Conservation (phyloP, 2,797 vertebrate species). For the Neosilurus hyrtlii region DNA sequence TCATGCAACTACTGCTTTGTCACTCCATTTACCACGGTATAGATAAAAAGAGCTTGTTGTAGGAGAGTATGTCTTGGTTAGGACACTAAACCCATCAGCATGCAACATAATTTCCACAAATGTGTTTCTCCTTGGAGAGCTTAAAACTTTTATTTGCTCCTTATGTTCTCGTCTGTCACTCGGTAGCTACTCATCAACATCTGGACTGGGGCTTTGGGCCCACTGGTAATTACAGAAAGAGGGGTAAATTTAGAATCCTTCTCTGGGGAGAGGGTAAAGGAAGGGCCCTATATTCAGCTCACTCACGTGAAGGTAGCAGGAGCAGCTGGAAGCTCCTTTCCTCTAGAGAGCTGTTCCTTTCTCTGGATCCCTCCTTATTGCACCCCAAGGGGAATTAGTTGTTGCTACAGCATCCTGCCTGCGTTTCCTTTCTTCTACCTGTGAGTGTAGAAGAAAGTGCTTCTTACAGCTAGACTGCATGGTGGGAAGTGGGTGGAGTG, state of each 20-base stretch:
- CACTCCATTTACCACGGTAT: slow-evolving; percentile 23
- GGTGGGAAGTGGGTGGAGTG: not conserved
- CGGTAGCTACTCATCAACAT: slow-evolving; percentile 61
- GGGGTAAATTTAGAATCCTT: slow-evolving; percentile 59
- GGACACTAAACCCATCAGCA: slow-evolving; percentile 1
- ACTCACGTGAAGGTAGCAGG: slow-evolving; percentile 37
- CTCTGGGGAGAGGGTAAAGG: slow-evolving; percentile 60
- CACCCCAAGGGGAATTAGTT: slow-evolving; percentile 46
- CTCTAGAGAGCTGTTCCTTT: slow-evolving; percentile 52
- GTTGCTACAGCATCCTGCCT: slow-evolving; percentile 41
- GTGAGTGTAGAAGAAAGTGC: not conserved
- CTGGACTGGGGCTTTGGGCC: slow-evolving; percentile 69
- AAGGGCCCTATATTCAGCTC: slow-evolving; percentile 51
- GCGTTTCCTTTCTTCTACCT: slow-evolving; percentile 17
- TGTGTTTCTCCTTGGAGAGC: slow-evolving; percentile 53
- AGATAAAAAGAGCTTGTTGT: slow-evolving; percentile 19
- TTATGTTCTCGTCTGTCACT: slow-evolving; percentile 51
- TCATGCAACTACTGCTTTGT: slow-evolving; percentile 34
- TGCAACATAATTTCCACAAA: slow-evolving; percentile 23
- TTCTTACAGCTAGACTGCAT: not conserved
- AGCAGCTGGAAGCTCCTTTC: slow-evolving; percentile 39
- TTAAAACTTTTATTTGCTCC: slow-evolving; percentile 67
- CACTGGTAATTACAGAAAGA: slow-evolving; percentile 71
- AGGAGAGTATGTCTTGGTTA: not conserved
- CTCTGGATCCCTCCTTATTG: slow-evolving; percentile 24